Percentiles rank a stretch among this genome's conserved stretches.
Evolutionary conservation across 2,888 invertebrate species (phyloP).

Genomic region (Leptinotarsa tumamoca): DNA sequence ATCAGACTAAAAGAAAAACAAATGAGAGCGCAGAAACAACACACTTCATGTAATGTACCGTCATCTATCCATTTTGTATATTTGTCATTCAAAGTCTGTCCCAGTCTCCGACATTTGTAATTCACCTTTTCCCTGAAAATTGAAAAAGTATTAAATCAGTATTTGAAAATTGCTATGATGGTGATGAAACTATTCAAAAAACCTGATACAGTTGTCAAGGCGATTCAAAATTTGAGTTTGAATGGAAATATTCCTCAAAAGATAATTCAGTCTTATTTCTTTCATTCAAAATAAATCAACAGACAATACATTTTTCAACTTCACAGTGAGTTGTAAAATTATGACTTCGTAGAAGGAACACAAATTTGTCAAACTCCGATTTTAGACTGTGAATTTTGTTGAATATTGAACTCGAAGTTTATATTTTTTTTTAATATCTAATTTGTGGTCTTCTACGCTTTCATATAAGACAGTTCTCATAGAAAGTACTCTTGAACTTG

Average conservation of each 20-base stretch:
- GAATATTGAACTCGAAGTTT: no score
- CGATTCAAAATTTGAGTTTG: no score
- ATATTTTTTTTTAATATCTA: no score
- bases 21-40: constrained; percentile 59
- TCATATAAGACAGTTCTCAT: no score
- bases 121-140: constrained; percentile 53
- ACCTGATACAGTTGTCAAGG: no score
- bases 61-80: constrained; percentile 55
- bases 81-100: constrained; percentile 46
- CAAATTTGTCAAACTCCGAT: no score
- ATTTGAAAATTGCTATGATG: neutral
- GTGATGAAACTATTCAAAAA: no score
- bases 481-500: no score
- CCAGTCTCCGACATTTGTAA: constrained; percentile 45
- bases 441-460: no score
- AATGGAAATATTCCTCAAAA: no score
- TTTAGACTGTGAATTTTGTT: no score
- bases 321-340: neutral
- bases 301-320: neutral
- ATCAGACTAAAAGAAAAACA: constrained; percentile 63
- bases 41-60: constrained; percentile 59
- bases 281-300: neutral
- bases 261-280: neutral
- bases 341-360: no score
- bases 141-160: constrained; percentile 27